Evolutionary conservation across 30 jellyfish, hydroid and myxozoan species (phyloP).

Genomic region (Pseudorhiza aurosa): DNA sequence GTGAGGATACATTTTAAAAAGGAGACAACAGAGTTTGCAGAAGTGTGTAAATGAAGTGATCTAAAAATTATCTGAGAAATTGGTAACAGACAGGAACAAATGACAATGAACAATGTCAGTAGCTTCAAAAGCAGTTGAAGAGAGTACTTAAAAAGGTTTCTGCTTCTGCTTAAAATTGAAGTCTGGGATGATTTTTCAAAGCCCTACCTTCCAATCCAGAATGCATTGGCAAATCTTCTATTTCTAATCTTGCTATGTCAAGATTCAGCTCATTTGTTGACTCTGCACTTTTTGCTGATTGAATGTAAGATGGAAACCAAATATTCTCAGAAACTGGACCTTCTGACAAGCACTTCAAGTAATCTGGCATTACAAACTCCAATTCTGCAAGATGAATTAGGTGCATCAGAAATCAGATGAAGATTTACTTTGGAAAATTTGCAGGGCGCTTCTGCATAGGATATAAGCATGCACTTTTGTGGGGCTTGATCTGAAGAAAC

Average conservation of each 20-base stretch:
- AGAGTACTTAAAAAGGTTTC: too few relatives aligned
- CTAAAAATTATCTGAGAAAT: too few relatives aligned
- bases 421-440: not conserved
- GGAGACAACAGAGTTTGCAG: too few relatives aligned
- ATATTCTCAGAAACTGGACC: not conserved
- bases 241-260: slow-evolving; percentile 9
- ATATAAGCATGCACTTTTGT: too few relatives aligned
- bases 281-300: not conserved
- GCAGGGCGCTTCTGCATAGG: too few relatives aligned
- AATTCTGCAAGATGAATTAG: slow-evolving; percentile 7
- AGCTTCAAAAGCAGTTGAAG: too few relatives aligned
- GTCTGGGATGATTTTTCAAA: too few relatives aligned
- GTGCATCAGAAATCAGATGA: not conserved
- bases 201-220: slow-evolving; percentile 32
- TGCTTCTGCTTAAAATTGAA: too few relatives aligned
- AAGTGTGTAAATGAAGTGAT: too few relatives aligned
- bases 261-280: not conserved
- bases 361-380: slow-evolving; percentile 39
- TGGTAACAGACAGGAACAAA: too few relatives aligned
- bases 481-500: too few relatives aligned
- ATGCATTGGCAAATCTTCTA: slow-evolving; percentile 37
- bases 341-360: not conserved
- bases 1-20: not conserved
- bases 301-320: slow-evolving; percentile 37
- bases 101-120: too few relatives aligned